Evolutionary conservation across 2,888 invertebrate genomes (phyloP), one percentile per base, ranked within the genome.

Genomic region (Schrankia costaestrigalis): DNA sequence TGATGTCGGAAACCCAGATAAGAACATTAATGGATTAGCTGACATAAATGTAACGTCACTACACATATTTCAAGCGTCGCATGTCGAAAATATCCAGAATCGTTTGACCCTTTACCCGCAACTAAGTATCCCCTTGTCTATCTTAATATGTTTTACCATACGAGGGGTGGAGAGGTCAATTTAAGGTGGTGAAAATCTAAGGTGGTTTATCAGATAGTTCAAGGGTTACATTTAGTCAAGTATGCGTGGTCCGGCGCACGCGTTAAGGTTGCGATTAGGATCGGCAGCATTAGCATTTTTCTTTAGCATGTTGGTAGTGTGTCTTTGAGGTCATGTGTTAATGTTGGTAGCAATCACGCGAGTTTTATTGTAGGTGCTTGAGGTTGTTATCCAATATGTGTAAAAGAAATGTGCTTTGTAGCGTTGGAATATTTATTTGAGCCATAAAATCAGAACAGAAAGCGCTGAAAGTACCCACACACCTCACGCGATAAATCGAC

Each of bases 21-120:
- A 85, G 80, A 73, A 63, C 73, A 79, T 79, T 84, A 86, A 86
- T 84, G 84, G 85, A 87, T 85, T 85, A 81, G 80, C 77, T 84
- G 83, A 85, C 85, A 85, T 82, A 83, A 85, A 83, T 74, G 84
- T 86, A 84, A 84, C 86, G 86, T 85, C 86, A 85, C 76, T 69
- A 65, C 82, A 84, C 81, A 84, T 84, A 83, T 85, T 85, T 85
- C 80, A 80, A 71, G 58, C 71, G 74, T 84, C 76, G 85, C 84
- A 84, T 84, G 84, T 71, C 66, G 46, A 31, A 30, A 24, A 22
- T 40, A 42, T 30, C 84, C 72, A 72, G 19, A 39, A 7, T 51
- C 54, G n/a, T n/a, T 12, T 23, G 78, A 65, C 31, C 72, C 51
- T 3, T 35, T n/a, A 30, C 11, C 17, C 18, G 29, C 11, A 5